Percentiles rank a stretch among this genome's conserved stretches.
Evolutionary conservation across 2,888 invertebrate species (phyloP).

Genomic region (Notocelia uddmanniana): DNA sequence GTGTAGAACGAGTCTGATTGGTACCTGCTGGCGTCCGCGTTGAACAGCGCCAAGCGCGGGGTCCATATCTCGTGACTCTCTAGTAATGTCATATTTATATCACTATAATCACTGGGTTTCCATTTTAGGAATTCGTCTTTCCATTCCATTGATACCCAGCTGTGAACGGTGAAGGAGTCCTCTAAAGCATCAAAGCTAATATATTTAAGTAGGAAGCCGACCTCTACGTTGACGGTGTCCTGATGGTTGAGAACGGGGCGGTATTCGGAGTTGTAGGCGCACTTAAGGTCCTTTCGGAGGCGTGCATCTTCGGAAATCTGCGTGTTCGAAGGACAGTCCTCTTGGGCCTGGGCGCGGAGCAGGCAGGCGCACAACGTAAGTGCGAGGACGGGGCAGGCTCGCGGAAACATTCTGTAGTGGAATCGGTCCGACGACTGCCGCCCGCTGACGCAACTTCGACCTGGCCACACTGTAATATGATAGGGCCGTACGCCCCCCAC

Average conservation of each 20-base stretch:
- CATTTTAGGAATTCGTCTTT: conserved; percentile 90
- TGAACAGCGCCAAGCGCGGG: conserved; percentile 91
- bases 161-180: conserved; percentile 82
- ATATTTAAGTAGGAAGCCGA: conserved; percentile 85
- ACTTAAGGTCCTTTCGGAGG: conserved; percentile 83
- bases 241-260: conserved; percentile 85
- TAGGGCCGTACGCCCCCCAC: conserved; percentile 70
- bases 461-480: conserved; percentile 55
- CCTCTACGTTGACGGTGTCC: conserved; percentile 79
- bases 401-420: conserved; percentile 56
- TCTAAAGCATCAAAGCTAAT: conserved; percentile 76
- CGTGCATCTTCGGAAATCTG: conserved; percentile 61
- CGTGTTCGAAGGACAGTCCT: conserved; percentile 60
- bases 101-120: conserved; percentile 88
- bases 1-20: conserved; percentile 72
- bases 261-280: conserved; percentile 82
- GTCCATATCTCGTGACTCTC: conserved; percentile 90
- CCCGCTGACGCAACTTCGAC: conserved; percentile 44
- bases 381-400: conserved; percentile 52
- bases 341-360: conserved; percentile 55
- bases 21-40: conserved; percentile 79
- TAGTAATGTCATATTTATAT: conserved; percentile 87
- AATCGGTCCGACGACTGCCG: conserved; percentile 43
- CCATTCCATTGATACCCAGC: conserved; percentile 84
- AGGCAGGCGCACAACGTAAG: conserved; percentile 50